phyloP scores from a whole-genome alignment of 2,797 vertebrate species.

The Coregonus ussuriensis region DNA sequence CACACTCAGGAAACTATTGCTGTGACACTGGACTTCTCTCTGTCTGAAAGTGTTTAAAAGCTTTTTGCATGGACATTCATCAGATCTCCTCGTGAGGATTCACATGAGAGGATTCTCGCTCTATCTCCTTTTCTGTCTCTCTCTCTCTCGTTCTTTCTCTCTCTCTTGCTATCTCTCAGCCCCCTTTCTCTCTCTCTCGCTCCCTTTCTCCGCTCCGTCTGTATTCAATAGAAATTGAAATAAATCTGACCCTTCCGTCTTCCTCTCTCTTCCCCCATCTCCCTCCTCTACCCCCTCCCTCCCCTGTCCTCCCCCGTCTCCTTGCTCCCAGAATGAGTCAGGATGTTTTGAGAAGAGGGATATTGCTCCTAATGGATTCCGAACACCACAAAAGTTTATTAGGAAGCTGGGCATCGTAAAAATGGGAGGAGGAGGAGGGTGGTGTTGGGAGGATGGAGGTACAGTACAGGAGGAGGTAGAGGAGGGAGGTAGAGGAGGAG shows the following conservation, averaged over 20 bases:
- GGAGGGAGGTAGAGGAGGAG: background rate
- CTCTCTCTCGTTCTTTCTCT: constrained; percentile 41
- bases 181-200: background rate
- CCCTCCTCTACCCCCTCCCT: background rate
- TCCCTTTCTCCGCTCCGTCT: constrained; percentile 34
- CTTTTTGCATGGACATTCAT: too few relatives aligned
- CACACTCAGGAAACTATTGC: constrained; percentile 71
- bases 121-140: background rate
- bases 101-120: background rate
- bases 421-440: constrained; percentile 4
- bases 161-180: too few relatives aligned
- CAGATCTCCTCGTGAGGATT: too few relatives aligned
- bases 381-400: constrained; percentile 83
- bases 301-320: constrained; percentile 28
- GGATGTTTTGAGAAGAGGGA: constrained; percentile 81
- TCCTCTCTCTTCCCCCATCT: constrained; percentile 45
- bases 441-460: too few relatives aligned
- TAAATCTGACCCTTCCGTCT: constrained; percentile 64
- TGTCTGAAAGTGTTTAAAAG: too few relatives aligned
- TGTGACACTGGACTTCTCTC: too few relatives aligned
- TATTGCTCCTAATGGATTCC: constrained; percentile 82
- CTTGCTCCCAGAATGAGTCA: constrained; percentile 57
- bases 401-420: constrained; percentile 75
- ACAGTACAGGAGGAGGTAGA: too few relatives aligned
- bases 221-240: constrained; percentile 76